Evolutionary conservation across 2,797 vertebrate genomes (phyloP).

Genomic region (Lagodon rhomboides): DNA sequence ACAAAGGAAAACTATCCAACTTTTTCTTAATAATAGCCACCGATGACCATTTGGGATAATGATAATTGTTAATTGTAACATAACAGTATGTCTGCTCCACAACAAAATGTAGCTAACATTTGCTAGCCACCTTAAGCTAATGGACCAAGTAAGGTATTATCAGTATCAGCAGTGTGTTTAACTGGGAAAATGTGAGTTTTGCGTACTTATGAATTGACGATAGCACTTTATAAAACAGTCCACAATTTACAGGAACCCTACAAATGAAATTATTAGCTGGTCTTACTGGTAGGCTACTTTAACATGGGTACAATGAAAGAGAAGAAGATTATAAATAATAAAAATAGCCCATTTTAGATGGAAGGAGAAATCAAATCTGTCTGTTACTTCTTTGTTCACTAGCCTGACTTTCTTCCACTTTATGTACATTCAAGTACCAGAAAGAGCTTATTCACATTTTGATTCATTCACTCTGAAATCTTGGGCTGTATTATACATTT

Average conservation of each 20-base stretch:
- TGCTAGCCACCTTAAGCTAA: background rate
- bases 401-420: background rate
- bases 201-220: background rate
- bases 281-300: background rate
- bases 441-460: too few species aligned
- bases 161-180: background rate
- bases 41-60: too few species aligned
- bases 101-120: too few species aligned
- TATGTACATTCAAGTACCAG: background rate
- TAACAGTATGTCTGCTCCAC: too few species aligned
- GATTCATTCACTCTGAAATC: background rate
- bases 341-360: background rate
- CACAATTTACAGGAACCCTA: background rate
- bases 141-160: background rate
- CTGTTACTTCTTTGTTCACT: background rate
- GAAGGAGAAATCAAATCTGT: background rate
- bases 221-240: background rate
- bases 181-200: background rate
- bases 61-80: too few species aligned
- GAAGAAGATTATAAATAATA: background rate
- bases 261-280: background rate
- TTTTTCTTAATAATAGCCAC: too few species aligned
- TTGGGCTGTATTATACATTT: background rate
- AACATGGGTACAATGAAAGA: background rate
- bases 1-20: too few species aligned